A percentile compares a stretch with the other conserved stretches of the same genome.
Conservation (phyloP, 2,113 vertebrate species). For the Hippocampus guttulatus region DNA sequence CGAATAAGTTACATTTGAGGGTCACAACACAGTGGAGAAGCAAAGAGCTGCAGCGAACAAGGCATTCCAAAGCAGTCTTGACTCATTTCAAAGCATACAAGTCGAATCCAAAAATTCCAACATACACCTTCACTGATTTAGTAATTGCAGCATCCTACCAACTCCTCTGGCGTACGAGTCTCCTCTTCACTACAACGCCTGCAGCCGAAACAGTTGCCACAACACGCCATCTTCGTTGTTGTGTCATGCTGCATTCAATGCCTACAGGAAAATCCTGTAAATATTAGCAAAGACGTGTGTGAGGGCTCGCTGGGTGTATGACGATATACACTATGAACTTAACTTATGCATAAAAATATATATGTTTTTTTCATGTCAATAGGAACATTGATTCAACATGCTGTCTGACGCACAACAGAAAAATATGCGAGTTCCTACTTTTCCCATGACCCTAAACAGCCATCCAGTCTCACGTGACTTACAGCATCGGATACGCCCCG, state of each 20-base stretch:
- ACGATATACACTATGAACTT: neutral
- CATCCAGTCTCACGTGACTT: neutral
- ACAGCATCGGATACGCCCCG: neutral
- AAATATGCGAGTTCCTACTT: neutral
- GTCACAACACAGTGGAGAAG: neutral
- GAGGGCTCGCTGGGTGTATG: neutral
- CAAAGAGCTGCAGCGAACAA: constrained; percentile 26
- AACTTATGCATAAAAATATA: too few species aligned
- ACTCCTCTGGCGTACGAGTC: constrained; percentile 58
- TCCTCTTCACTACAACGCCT: constrained; percentile 56
- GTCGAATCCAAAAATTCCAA: neutral
- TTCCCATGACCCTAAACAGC: neutral
- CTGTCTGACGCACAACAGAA: neutral
- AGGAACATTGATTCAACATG: neutral
- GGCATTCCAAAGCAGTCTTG: neutral
- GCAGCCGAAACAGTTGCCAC: constrained; percentile 57
- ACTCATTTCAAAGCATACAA: neutral
- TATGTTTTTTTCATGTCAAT: too few species aligned
- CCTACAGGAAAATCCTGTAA: neutral
- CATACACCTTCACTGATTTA: rapidly evolving
- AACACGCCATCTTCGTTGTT: constrained; percentile 64
- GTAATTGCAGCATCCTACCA: constrained; percentile 33
- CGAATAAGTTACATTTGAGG: neutral
- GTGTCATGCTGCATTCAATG: constrained; percentile 36
- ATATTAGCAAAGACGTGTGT: neutral